A percentile compares a stretch with the other conserved stretches of the same genome.
Evolutionary conservation across 2,888 invertebrate species (phyloP).

Genomic region (Lasioglossum zephyrum): DNA sequence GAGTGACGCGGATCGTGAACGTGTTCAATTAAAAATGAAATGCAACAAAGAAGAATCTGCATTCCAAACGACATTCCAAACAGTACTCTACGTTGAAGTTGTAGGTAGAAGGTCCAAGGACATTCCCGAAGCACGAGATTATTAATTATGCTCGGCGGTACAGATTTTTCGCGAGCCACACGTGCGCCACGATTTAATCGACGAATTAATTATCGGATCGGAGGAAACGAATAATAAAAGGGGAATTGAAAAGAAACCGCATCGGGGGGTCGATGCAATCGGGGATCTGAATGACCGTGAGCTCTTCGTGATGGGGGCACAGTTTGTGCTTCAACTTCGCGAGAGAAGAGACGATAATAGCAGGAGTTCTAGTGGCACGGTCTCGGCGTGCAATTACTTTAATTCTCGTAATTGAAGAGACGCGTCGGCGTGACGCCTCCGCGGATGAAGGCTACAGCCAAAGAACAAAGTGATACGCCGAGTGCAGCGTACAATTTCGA

Average conservation of each 20-base stretch:
- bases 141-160: slow-evolving; percentile 16
- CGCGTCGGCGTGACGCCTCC: slow-evolving; percentile 53
- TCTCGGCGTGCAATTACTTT: slow-evolving; percentile 48
- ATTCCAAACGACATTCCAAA: background rate
- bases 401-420: slow-evolving; percentile 63
- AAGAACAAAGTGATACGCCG: slow-evolving; percentile 38
- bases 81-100: background rate
- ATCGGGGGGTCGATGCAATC: slow-evolving; percentile 6
- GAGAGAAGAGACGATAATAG: slow-evolving; percentile 33
- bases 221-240: background rate
- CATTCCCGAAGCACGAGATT: background rate
- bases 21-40: too few species aligned
- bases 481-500: slow-evolving; percentile 25
- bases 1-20: too few species aligned
- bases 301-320: background rate
- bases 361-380: slow-evolving; percentile 20
- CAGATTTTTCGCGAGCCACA: slow-evolving; percentile 20
- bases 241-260: slow-evolving; percentile 28
- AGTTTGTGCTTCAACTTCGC: background rate
- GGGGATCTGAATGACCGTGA: slow-evolving; percentile 29
- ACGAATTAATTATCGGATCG: slow-evolving; percentile 35
- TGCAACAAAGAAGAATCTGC: background rate
- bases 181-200: slow-evolving; percentile 12
- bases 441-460: slow-evolving; percentile 24
- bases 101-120: background rate